Base-by-base conservation (phyloP, 1,140 invertebrate species). In the Plutomurus gul region DNA sequence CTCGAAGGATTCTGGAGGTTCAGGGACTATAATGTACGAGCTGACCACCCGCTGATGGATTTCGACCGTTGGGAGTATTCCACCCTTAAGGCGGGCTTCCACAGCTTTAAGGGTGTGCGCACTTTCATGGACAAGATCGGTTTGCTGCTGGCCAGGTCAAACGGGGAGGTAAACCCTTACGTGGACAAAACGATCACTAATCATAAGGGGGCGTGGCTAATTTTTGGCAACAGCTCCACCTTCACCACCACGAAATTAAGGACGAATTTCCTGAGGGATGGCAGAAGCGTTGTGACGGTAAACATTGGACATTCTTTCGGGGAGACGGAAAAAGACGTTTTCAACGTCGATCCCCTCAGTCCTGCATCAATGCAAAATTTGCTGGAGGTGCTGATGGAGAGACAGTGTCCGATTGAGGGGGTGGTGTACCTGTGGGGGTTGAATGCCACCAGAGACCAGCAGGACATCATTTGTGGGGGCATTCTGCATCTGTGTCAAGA, bases 381-480 rank as follows among this genome's bases (percentile, higher is more conserved):
- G 0, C 4, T 72, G 3, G 39, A 72, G 7, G 4, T 27, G n/a
- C 30, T 39, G 3, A 72, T 43, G 10, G 49, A 37, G 25, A 37
- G 16, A 40, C 3, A 72, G 7, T 13, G 18, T 36, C 47, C 22
- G 4, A 60, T 80, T 1, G 70, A 77, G 6, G 79, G 79, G 4
- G 70, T 80, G 33, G 39, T 76, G 1, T 80, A 76, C 33, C 43
- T 80, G 3, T 77, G 75, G 65, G 43, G 65, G 27, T 27, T 47
- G 8, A 30, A 72, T 18, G 22, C 13, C 4, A 49, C 40, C 4
- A n/a, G 22, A 3, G 37, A 60, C 1, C 74, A 70, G 13, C 79
- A 72, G 13, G 22, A 43, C 11, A 46, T 10, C 22, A 60, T 73
- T 22, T 56, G 49, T 16, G 43, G 4, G 1, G 51, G 73, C 13